Percentiles rank a stretch among this genome's conserved stretches.
Evolutionary conservation across 2,797 vertebrate species (phyloP).

Genomic region (Eupleurogrammus muticus): DNA sequence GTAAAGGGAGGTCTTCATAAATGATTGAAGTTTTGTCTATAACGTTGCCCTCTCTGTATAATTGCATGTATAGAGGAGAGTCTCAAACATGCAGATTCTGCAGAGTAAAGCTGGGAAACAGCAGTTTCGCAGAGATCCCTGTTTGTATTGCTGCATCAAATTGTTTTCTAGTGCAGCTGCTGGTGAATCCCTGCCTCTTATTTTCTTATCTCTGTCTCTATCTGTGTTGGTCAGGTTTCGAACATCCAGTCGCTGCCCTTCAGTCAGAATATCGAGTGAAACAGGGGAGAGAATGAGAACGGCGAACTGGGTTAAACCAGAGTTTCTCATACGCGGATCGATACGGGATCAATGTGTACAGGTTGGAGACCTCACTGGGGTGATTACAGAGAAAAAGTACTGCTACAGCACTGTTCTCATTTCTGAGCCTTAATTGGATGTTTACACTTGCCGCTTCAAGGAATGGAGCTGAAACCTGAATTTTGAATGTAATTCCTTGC

Average conservation of each 20-base stretch:
- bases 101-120: slow-evolving; percentile 10
- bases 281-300: slow-evolving; percentile 53
- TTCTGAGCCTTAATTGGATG: slow-evolving; percentile 65
- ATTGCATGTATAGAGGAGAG: slow-evolving; percentile 25
- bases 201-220: slow-evolving; percentile 33
- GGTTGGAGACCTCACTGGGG: slow-evolving; percentile 73
- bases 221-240: slow-evolving; percentile 41
- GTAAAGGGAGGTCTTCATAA: slow-evolving; percentile 66
- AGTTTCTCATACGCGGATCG: slow-evolving; percentile 80
- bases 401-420: slow-evolving; percentile 49
- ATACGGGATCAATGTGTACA: slow-evolving; percentile 79
- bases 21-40: slow-evolving; percentile 46
- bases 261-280: slow-evolving; percentile 72
- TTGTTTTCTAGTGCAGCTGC: background rate
- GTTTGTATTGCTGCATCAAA: slow-evolving; percentile 15
- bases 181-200: background rate
- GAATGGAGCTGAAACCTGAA: slow-evolving; percentile 20
- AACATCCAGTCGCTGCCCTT: slow-evolving; percentile 47
- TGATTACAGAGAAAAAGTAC: slow-evolving; percentile 70
- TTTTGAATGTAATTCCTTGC: slow-evolving; percentile 22
- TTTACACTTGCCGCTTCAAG: slow-evolving; percentile 50
- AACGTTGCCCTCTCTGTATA: slow-evolving; percentile 27
- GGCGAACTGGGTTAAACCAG: slow-evolving; percentile 64
- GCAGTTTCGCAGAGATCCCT: slow-evolving; percentile 24
- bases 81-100: slow-evolving; percentile 24